Evolutionary conservation across 2,888 invertebrate species (phyloP).

Genomic region (Crematogaster levior): DNA sequence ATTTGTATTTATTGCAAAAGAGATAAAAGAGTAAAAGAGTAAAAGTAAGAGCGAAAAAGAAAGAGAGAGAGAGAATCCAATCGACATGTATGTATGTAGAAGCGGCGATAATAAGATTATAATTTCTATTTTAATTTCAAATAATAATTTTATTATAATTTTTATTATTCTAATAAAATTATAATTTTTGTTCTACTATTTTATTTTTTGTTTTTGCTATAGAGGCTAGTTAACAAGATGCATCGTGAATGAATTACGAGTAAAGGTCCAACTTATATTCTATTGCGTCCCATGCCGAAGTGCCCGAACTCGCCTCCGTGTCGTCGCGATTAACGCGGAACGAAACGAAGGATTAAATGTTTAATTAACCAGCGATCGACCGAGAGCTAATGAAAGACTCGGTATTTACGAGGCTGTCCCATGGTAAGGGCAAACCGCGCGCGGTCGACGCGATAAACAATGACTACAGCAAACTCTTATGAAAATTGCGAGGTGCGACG

Average conservation of each 20-base stretch:
- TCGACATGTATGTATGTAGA: too few relatives aligned
- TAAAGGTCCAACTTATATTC: background rate
- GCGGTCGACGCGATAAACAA: slow-evolving; percentile 36
- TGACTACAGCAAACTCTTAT: slow-evolving; percentile 59
- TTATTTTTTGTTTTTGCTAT: background rate
- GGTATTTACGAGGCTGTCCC: slow-evolving; percentile 17
- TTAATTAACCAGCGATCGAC: slow-evolving; percentile 32
- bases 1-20: too few relatives aligned
- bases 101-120: too few relatives aligned
- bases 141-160: background rate
- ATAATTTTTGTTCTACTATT: background rate
- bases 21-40: too few relatives aligned
- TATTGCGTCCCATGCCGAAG: background rate
- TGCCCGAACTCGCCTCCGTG: background rate
- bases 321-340: slow-evolving; percentile 29
- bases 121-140: too few relatives aligned
- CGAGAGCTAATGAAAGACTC: slow-evolving; percentile 26
- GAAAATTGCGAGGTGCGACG: slow-evolving; percentile 58
- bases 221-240: background rate
- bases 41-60: too few relatives aligned
- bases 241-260: background rate
- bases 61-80: too few relatives aligned
- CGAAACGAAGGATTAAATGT: slow-evolving; percentile 37
- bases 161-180: background rate
- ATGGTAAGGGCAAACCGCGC: slow-evolving; percentile 31